Conservation (phyloP, 2,113 vertebrate genomes). For the Lichenostomus cassidix region DNA sequence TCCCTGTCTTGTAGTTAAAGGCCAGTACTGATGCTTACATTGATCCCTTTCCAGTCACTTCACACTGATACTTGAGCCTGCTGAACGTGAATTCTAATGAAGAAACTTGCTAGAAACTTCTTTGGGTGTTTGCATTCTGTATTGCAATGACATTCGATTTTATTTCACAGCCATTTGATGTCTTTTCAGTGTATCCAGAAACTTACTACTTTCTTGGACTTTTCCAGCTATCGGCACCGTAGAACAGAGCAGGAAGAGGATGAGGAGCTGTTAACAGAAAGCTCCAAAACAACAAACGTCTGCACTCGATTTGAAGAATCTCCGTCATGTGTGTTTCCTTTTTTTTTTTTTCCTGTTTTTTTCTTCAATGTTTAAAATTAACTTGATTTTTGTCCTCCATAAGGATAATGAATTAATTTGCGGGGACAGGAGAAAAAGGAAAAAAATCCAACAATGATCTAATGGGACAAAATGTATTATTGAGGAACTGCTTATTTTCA, state of each 20-base stretch:
- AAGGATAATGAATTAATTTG: neutral
- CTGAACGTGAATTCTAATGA: neutral
- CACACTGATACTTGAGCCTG: neutral
- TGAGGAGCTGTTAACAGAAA: constrained; percentile 94
- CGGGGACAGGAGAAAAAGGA: neutral
- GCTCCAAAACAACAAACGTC: constrained; percentile 91
- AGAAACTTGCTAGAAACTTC: neutral
- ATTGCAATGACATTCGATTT: neutral
- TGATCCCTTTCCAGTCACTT: neutral
- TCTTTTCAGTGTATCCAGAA: neutral
- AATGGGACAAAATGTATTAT: neutral
- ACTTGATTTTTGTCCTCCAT: neutral
- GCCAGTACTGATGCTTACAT: neutral
- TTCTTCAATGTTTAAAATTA: neutral
- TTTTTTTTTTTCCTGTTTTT: neutral
- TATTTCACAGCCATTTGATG: neutral
- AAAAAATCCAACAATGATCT: rapidly evolving
- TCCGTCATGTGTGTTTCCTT: constrained; percentile 87
- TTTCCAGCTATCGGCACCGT: constrained; percentile 89
- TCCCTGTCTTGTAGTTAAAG: neutral
- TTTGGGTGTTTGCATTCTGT: neutral
- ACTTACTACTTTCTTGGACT: neutral
- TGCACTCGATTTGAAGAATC: constrained; percentile 97
- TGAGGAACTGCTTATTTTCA: neutral
- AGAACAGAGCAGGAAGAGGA: constrained; percentile 98